phyloP scores from a whole-genome alignment of 2,797 vertebrate genomes.

The Myoxocephalus aenaeus region DNA sequence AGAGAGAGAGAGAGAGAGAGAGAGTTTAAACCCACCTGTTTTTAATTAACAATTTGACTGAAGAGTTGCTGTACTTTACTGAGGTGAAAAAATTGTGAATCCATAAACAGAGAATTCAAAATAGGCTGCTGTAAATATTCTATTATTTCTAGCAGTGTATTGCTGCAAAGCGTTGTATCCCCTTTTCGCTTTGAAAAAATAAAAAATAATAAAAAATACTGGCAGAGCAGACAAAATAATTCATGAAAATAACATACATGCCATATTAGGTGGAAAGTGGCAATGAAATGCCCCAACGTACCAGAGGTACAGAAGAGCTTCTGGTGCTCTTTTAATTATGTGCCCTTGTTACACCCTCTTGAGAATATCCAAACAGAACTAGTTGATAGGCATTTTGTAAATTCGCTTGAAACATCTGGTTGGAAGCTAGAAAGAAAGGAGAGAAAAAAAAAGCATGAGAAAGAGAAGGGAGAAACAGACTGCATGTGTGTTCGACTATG shows the following conservation, averaged over 20 bases:
- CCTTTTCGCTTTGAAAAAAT: not conserved
- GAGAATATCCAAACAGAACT: constrained; percentile 39
- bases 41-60: not conserved
- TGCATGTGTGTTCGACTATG: not conserved
- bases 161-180: not conserved
- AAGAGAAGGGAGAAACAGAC: not conserved
- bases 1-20: not conserved
- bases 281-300: constrained; percentile 18
- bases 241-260: constrained; percentile 51
- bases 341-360: constrained; percentile 46
- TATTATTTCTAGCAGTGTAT: not conserved
- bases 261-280: constrained; percentile 36
- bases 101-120: not conserved
- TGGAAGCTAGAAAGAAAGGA: constrained; percentile 22
- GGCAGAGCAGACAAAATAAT: constrained; percentile 31
- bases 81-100: not conserved
- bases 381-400: constrained; percentile 32
- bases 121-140: not conserved
- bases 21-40: not conserved
- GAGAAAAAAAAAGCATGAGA: not conserved
- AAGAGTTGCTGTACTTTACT: not conserved
- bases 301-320: constrained; percentile 33
- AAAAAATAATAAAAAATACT: constrained; percentile 7
- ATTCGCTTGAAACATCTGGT: constrained; percentile 14
- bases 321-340: constrained; percentile 50